Base-by-base conservation (phyloP, 2,113 vertebrate genomes). In the Phylloscopus trochilus region DNA sequence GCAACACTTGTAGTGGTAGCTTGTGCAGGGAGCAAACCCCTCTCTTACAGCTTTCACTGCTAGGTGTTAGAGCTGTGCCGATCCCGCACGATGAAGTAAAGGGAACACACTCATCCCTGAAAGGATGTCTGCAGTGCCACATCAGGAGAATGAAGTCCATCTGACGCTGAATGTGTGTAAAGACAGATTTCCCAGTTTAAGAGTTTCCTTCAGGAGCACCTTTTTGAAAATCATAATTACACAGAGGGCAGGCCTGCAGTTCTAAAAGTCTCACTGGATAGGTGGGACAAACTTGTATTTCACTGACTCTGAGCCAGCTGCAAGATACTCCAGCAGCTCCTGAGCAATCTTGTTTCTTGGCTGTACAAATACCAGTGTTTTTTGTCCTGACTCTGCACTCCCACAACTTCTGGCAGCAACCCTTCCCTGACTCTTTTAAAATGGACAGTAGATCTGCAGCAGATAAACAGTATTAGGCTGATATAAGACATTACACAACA, bases 31-130 rank as follows among this genome's bases (percentile, higher is more conserved):
- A 93, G 72, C 75, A 88, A 88, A 88, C 66, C 55, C 79, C 83
- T 35, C 93, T 85, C 85, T 62, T 66, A 70, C 88, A 95, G 75
- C 75, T 83, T 73, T 79, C 75, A 41, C 6, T 27, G 2, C 51
- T 49, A 79, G 86, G 92, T 92, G 88, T 59, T 83, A 64, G 43
- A 86, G 72, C 72, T 59, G 22, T 10, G 59, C 89, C 8, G 15
- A 94, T 89, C 95, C 89, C 56, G 81, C 68, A 83, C 79, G 78
- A 83, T 74, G 92, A 93, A 80, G 72, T 83, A 83, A 90, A 73
- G 70, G 82, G 79, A 85, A 63, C 26, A 46, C 33, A 49, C 73
- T 84, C 39, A 94, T 78, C 87, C 87, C 80, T 56, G 44, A 79
- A 85, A 92, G 75, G 83, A 77, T 68, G 72, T 76, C 17, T 74